These are phyloP conservation scores for Synergus laeviventris DNA, from an alignment of 2,888 invertebrate genomes.

Conservation along the genomic window DNA sequence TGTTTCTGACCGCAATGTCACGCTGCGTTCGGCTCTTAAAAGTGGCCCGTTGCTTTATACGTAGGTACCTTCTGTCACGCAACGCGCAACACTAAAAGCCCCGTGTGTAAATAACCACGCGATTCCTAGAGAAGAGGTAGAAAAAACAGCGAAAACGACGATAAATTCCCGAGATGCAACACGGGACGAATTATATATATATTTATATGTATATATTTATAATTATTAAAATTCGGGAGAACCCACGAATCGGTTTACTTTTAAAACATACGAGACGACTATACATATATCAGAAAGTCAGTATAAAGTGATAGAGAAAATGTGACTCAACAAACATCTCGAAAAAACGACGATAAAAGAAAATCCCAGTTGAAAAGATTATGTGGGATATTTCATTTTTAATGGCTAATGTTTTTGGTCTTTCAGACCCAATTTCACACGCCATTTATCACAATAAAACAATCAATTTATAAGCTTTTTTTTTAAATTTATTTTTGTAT, in stretches of 20 bases:
- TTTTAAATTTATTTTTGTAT: slow-evolving; percentile 36
- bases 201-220: slow-evolving; percentile 54
- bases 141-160: slow-evolving; percentile 72
- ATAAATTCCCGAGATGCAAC: slow-evolving; percentile 62
- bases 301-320: slow-evolving; percentile 37
- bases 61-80: slow-evolving; percentile 47
- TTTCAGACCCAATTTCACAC: background rate
- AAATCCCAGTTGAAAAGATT: background rate
- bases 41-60: slow-evolving; percentile 49
- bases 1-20: slow-evolving; percentile 69
- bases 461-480: slow-evolving; percentile 12
- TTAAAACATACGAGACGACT: slow-evolving; percentile 51
- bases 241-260: slow-evolving; percentile 51
- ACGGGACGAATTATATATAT: slow-evolving; percentile 59
- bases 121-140: slow-evolving; percentile 71
- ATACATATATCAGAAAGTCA: slow-evolving; percentile 37
- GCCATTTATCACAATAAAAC: slow-evolving; percentile 7
- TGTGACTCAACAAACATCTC: slow-evolving; percentile 30
- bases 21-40: slow-evolving; percentile 54
- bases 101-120: slow-evolving; percentile 61
- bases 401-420: slow-evolving; percentile 1
- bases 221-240: slow-evolving; percentile 60
- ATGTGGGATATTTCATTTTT: slow-evolving; percentile 24
- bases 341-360: slow-evolving; percentile 8
- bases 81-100: slow-evolving; percentile 53